Evolutionary conservation across 2,797 vertebrate species (phyloP).

Genomic region (Poeciliopsis infans): DNA sequence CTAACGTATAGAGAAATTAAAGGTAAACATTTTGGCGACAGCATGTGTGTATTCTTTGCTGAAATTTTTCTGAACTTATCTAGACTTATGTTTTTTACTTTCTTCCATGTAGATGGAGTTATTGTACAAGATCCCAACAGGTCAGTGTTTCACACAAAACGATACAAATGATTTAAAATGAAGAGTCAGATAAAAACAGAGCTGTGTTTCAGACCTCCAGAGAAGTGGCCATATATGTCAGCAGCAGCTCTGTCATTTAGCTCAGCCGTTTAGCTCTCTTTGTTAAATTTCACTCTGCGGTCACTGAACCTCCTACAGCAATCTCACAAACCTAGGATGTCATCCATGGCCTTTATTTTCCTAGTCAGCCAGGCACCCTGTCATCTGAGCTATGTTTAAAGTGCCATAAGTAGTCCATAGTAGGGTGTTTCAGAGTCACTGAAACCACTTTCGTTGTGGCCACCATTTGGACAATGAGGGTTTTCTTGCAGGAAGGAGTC

Average conservation of each 20-base stretch:
- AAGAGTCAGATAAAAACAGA: constrained; percentile 5
- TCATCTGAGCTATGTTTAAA: constrained; percentile 58
- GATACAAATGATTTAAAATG: background rate
- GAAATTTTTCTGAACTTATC: background rate
- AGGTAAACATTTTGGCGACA: background rate
- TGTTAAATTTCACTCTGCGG: constrained; percentile 62
- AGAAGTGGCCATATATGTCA: constrained; percentile 40
- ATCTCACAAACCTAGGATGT: constrained; percentile 67
- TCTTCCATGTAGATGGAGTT: background rate
- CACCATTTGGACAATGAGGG: constrained; percentile 44
- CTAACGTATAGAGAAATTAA: background rate
- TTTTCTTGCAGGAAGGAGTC: constrained; percentile 23
- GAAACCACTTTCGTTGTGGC: constrained; percentile 56
- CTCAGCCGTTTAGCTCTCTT: constrained; percentile 43
- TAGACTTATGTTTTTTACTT: background rate
- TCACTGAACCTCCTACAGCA: constrained; percentile 69
- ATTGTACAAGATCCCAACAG: background rate
- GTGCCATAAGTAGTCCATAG: constrained; percentile 56
- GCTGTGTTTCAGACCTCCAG: constrained; percentile 38
- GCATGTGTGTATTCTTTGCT: background rate
- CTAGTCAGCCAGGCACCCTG: constrained; percentile 32
- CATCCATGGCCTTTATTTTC: constrained; percentile 48
- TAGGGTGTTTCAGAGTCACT: constrained; percentile 52
- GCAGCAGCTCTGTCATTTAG: constrained; percentile 72
- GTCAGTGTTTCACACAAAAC: background rate